phyloP scores from a whole-genome alignment of 2,888 invertebrate species.

The Pheosia tremula region DNA sequence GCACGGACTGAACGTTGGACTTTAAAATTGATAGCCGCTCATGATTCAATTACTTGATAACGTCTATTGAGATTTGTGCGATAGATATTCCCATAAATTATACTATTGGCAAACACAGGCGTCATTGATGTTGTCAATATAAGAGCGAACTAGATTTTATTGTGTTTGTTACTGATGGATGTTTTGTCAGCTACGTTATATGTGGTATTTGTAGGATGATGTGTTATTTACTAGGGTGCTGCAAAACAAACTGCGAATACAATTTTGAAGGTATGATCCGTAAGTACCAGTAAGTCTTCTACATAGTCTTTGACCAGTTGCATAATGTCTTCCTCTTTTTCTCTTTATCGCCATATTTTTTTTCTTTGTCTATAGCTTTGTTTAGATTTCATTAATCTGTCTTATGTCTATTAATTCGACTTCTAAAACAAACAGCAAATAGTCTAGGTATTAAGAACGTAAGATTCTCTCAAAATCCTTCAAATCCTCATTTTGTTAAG shows the following conservation, averaged over 20 bases:
- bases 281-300: too few species aligned
- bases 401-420: too few species aligned
- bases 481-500: conserved; percentile 17
- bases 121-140: conserved; percentile 4
- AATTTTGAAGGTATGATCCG: too few species aligned
- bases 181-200: not conserved
- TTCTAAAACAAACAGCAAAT: not conserved
- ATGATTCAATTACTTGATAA: conserved; percentile 31
- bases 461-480: not conserved
- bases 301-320: too few species aligned
- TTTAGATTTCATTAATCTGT: too few species aligned
- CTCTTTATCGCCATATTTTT: too few species aligned
- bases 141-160: not conserved
- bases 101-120: not conserved
- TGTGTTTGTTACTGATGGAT: not conserved
- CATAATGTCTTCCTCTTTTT: too few species aligned
- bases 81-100: conserved; percentile 5
- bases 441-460: not conserved
- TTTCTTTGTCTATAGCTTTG: too few species aligned
- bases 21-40: conserved; percentile 39
- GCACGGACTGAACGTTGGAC: conserved; percentile 46
- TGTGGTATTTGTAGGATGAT: too few species aligned
- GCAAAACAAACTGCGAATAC: not conserved
- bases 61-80: conserved; percentile 8
- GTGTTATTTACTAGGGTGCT: not conserved